Conservation (phyloP, 1,140 invertebrate species). For the Patella vulgata region DNA sequence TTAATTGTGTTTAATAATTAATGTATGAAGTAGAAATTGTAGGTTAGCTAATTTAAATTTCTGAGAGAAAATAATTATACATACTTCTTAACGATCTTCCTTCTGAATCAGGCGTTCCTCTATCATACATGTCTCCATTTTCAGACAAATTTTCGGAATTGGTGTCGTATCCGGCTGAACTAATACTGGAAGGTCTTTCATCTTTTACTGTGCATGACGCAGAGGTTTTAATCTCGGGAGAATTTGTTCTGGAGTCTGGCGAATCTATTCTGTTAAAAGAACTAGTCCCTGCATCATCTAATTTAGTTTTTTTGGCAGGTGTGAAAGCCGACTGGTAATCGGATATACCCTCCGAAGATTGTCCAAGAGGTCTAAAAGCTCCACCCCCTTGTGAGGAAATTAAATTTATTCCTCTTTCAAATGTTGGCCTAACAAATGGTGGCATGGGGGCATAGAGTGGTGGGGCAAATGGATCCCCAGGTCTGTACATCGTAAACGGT, state of each 20-base stretch:
- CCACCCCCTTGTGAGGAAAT: conserved; percentile 44
- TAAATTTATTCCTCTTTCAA: conserved; percentile 44
- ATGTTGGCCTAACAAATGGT: conserved; percentile 48
- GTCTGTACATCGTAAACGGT: conserved; percentile 55
- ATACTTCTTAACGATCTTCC: conserved; percentile 60
- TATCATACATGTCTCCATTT: conserved; percentile 47
- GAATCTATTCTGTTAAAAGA: not conserved
- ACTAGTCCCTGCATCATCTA: conserved; percentile 37
- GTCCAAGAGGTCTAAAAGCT: conserved; percentile 54
- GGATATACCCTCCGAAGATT: conserved; percentile 5
- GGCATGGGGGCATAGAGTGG: conserved; percentile 56
- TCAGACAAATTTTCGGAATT: conserved; percentile 60
- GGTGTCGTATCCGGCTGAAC: conserved; percentile 51
- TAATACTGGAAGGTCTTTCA: conserved; percentile 56
- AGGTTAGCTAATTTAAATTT: too few relatives aligned
- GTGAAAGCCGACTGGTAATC: conserved; percentile 63
- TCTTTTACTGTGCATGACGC: conserved; percentile 41
- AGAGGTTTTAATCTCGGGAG: not conserved
- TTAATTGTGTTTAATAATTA: too few relatives aligned
- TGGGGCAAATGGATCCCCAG: conserved; percentile 54
- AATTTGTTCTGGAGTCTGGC: not conserved
- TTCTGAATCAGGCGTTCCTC: conserved; percentile 59
- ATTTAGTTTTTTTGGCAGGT: conserved; percentile 55
- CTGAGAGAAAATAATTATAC: too few relatives aligned
- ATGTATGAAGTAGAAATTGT: too few relatives aligned